A percentile compares a stretch with the other conserved stretches of the same genome.
Conservation (phyloP, 2,797 vertebrate genomes). For the Dendrocincla tyrannina region DNA sequence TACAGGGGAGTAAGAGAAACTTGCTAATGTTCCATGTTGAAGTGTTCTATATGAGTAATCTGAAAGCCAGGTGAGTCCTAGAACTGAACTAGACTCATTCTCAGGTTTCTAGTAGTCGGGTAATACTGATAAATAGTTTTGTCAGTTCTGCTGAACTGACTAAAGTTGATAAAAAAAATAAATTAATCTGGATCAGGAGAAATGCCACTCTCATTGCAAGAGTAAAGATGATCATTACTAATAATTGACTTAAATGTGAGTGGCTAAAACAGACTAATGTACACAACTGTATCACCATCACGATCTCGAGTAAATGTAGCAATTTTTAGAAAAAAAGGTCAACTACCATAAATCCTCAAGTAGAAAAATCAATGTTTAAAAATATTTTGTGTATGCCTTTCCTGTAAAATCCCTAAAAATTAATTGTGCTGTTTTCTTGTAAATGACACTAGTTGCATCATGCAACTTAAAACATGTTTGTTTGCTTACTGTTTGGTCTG, state of each 20-base stretch:
- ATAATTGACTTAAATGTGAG: neutral
- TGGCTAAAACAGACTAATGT: conserved; percentile 3
- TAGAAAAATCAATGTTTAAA: conserved; percentile 55
- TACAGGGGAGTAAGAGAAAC: neutral
- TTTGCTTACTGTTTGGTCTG: neutral
- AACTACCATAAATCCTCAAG: neutral
- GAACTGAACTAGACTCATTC: neutral
- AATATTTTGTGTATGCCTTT: neutral
- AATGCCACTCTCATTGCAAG: neutral
- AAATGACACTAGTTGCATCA: neutral
- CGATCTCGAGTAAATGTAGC: neutral
- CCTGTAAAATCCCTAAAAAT: neutral
- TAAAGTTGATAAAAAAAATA: neutral
- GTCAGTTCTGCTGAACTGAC: neutral
- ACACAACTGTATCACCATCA: neutral
- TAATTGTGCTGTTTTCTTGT: neutral
- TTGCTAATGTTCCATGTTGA: rapidly evolving
- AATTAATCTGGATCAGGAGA: neutral
- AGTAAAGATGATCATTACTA: neutral
- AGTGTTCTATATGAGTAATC: neutral
- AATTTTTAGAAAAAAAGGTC: conserved; percentile 20
- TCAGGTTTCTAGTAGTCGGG: neutral
- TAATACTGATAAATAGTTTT: neutral
- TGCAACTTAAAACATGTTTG: neutral
- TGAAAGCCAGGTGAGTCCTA: neutral